phyloP scores from a whole-genome alignment of 2,797 vertebrate genomes.

The Thripadectes ignobilis region DNA sequence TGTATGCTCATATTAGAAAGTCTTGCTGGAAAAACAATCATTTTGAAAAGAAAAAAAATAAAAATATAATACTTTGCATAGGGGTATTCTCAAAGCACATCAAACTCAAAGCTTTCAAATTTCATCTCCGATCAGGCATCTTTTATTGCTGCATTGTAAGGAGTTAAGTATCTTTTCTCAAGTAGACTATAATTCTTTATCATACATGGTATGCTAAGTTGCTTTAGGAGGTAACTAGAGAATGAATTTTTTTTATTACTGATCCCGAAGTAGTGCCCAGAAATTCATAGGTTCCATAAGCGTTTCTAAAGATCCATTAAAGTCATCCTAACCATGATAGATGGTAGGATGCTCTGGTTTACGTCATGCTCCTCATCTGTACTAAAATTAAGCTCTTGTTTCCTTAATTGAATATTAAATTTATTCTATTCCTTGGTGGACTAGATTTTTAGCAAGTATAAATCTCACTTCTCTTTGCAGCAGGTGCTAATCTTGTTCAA shows the following conservation, averaged over 20 bases:
- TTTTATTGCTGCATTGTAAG: constrained; percentile 52
- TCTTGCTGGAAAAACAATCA: not conserved
- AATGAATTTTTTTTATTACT: constrained; percentile 41
- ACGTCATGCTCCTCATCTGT: constrained; percentile 1
- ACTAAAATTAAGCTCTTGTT: constrained; percentile 31
- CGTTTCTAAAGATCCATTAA: constrained; percentile 47
- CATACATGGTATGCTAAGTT: constrained; percentile 1
- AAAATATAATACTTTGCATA: not conserved
- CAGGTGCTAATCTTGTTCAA: not conserved
- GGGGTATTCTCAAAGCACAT: constrained; percentile 9
- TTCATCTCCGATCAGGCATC: not conserved
- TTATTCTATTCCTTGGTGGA: not conserved
- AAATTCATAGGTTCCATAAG: constrained; percentile 37
- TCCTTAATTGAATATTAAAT: constrained; percentile 31
- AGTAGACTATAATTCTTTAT: constrained; percentile 51
- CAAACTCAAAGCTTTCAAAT: constrained; percentile 25
- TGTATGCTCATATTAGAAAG: not conserved
- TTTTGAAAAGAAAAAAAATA: not conserved
- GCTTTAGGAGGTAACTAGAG: constrained; percentile 32
- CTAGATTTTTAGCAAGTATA: not conserved
- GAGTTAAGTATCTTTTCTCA: constrained; percentile 39
- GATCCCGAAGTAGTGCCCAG: constrained; percentile 20
- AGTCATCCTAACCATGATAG: constrained; percentile 6
- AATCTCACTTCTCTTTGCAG: not conserved
- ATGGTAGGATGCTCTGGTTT: constrained; percentile 8